Evolutionary conservation across 2,113 vertebrate species (phyloP).

Genomic region (Apistogramma diplotaenia): DNA sequence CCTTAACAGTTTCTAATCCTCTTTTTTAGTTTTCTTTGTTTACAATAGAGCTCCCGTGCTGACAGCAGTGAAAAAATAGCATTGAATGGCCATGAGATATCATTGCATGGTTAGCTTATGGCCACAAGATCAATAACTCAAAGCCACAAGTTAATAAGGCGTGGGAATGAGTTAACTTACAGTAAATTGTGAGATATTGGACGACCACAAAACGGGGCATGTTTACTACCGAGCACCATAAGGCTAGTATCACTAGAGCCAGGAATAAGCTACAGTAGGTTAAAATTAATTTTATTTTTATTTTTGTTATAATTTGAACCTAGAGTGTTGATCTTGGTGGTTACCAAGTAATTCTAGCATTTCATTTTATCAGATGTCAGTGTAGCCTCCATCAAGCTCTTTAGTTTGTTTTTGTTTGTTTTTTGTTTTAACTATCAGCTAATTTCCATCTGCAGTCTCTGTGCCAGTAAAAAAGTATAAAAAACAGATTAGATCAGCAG

Average conservation of each 20-base stretch:
- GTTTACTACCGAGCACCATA: not conserved
- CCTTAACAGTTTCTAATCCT: not conserved
- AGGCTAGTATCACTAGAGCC: too few relatives aligned
- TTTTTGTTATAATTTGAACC: too few relatives aligned
- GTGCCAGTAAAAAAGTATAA: too few relatives aligned
- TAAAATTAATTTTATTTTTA: not conserved
- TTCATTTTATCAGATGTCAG: not conserved
- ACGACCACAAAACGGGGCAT: not conserved
- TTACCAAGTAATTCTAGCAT: not conserved
- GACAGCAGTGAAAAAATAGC: not conserved
- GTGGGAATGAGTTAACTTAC: not conserved
- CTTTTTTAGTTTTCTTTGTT: not conserved
- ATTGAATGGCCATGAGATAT: not conserved
- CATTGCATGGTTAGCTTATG: not conserved
- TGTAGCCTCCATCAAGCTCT: not conserved
- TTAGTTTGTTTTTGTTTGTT: not conserved
- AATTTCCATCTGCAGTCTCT: too few relatives aligned
- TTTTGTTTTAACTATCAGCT: too few relatives aligned
- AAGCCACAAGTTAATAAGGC: not conserved
- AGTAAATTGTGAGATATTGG: not conserved
- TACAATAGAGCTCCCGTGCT: not conserved
- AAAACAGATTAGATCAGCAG: too few relatives aligned
- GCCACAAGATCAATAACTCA: not conserved
- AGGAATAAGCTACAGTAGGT: not conserved
- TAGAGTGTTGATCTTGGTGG: not conserved